These are phyloP conservation scores for Apomyelois bistriatella DNA, from an alignment of 2,888 invertebrate genomes.

Conservation along the genomic window DNA sequence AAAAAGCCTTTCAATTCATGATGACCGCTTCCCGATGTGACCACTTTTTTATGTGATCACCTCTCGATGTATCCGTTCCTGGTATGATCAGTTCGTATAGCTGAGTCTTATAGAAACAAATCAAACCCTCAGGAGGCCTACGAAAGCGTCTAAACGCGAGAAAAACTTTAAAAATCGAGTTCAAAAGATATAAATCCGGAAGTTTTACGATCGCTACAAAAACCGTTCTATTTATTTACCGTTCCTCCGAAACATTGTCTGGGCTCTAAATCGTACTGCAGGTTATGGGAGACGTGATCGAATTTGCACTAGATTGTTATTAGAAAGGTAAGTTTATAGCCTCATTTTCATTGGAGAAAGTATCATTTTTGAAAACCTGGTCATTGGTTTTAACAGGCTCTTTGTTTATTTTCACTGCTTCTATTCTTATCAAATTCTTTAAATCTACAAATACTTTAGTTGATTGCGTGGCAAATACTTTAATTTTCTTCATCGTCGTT, in stretches of 20 bases:
- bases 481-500: too few species aligned
- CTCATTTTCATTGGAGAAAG: background rate
- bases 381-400: background rate
- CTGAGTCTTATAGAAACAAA: background rate
- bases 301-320: slow-evolving; percentile 17
- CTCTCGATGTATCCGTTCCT: too few species aligned
- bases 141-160: background rate
- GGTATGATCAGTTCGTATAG: too few species aligned
- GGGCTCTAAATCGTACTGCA: slow-evolving; percentile 13
- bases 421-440: too few species aligned
- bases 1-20: too few species aligned
- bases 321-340: slow-evolving; percentile 8
- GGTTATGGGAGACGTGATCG: slow-evolving; percentile 22
- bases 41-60: too few species aligned
- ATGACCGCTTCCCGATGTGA: too few species aligned
- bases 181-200: slow-evolving; percentile 9
- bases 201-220: slow-evolving; percentile 22
- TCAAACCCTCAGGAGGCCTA: background rate
- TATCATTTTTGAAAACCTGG: background rate
- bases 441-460: too few species aligned
- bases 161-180: slow-evolving; percentile 7
- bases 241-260: slow-evolving; percentile 22
- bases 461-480: too few species aligned
- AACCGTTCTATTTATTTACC: slow-evolving; percentile 26
- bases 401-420: background rate